Evolutionary conservation across 37 sponge, comb jelly and placozoan genomes (phyloP), one percentile per base, ranked within the genome.

Genomic region (Tethya wilhelma): DNA sequence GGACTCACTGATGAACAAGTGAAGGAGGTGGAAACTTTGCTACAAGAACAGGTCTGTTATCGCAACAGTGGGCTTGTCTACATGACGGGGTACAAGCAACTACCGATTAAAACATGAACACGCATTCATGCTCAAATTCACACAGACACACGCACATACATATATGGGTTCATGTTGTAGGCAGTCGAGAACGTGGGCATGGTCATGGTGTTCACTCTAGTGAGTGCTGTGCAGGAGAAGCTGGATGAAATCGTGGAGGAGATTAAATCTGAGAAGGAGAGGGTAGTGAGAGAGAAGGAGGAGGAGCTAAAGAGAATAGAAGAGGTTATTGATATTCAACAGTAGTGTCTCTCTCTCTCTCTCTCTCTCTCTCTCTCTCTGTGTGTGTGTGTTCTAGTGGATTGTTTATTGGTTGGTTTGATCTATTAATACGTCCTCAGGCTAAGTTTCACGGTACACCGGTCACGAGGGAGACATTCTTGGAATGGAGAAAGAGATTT

Each of bases 171-270:
- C 22, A n/a, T n/a, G 26, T 26, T 4, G 38, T 25, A 90, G 82
- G 87, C 90, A 33, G 75, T 55, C n/a, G 94, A 89, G 33, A 86
- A 75, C 64, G 56, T 89, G 37, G 90, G 90, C 23, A 83, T 82
- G 71, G 87, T 86, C 4, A 93, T 93, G 94, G 70, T 90, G 22
- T 93, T 83, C 72, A 93, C 90, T 2, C 71, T 93, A 38, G 69
- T 89, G 1, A 57, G 73, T 31, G 77, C 59, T 29, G 73, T 83
- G 0, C 87, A 89, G 30, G 86, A 85, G 44, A 81, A 73, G 43
- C 90, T 93, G 31, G 53, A 46, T 12, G 83, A 86, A 9, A 19
- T 73, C 3, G 32, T 78, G 25, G 87, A 93, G 22, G 12, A 25
- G 1, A 38, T 79, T 26, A 42, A 57, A 32, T 65, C 72, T 22